These are phyloP conservation scores for Scomber colias DNA, from an alignment of 2,113 vertebrate species.

Conservation along the genomic window DNA sequence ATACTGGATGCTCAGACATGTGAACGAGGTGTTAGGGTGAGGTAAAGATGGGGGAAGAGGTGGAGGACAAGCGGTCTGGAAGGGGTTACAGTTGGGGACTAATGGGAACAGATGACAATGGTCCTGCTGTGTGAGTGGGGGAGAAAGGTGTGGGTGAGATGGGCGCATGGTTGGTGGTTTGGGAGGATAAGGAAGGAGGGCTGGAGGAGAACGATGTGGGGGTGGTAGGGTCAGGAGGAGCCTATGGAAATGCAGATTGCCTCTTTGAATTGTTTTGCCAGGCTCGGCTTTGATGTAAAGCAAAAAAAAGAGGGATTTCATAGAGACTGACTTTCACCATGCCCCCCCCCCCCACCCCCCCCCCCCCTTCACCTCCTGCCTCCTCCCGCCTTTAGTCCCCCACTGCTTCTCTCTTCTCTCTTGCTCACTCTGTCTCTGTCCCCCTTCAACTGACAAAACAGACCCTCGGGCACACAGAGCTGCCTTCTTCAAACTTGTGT, in stretches of 20 bases:
- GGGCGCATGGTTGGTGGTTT: slow-evolving; percentile 50
- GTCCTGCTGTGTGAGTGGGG: slow-evolving; percentile 73
- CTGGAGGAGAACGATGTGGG: slow-evolving; percentile 19
- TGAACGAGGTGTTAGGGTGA: slow-evolving; percentile 37
- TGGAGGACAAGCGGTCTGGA: slow-evolving; percentile 51
- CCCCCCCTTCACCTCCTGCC: slow-evolving; percentile 4
- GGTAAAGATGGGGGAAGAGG: slow-evolving; percentile 30
- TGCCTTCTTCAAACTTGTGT: slow-evolving; percentile 40
- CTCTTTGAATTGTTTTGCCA: slow-evolving; percentile 80
- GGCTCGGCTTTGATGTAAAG: slow-evolving; percentile 82
- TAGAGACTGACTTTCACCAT: slow-evolving; percentile 78
- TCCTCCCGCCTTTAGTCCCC: slow-evolving; percentile 48
- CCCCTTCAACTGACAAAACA: slow-evolving; percentile 73
- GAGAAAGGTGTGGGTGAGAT: slow-evolving; percentile 56
- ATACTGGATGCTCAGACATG: slow-evolving; percentile 40
- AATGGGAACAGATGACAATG: slow-evolving; percentile 64
- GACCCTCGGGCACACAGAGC: slow-evolving; percentile 49
- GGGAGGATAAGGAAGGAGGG: slow-evolving; percentile 59
- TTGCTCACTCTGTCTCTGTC: slow-evolving; percentile 33
- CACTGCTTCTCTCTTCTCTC: slow-evolving; percentile 44
- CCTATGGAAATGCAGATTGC: slow-evolving; percentile 85
- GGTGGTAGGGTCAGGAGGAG: slow-evolving; percentile 69
- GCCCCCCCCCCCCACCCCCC: slow-evolving; percentile 53
- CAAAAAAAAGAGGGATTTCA: slow-evolving; percentile 68
- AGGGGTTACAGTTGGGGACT: slow-evolving; percentile 48